Base-by-base conservation (phyloP, 2,113 vertebrate genomes). In the Laticauda colubrina region DNA sequence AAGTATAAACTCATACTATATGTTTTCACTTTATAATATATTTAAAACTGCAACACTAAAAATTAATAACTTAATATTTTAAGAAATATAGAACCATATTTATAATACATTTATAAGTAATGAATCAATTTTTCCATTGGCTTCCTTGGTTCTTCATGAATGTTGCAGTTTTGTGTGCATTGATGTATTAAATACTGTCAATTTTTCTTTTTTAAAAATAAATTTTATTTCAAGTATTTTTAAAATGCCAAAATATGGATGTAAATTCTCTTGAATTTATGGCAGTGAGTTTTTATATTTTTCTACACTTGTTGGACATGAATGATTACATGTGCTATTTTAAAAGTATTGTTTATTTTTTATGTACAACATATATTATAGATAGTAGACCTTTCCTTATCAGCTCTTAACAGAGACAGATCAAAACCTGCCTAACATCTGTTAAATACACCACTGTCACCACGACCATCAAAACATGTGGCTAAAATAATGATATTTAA, bases 21-120 rank as follows among this genome's bases (percentile, higher is more conserved):
- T 43, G 2, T 96, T 96, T 97, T 96, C 23, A 96, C 90, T 97
- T 94, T 96, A 93, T 93, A 97, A 94, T 93, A 96, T 97, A 96
- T 97, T 97, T 97, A 97, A 95, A 91, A 92, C 61, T 96, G 96
- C 21, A 90, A 34, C 7, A 61, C 56, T 86, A n/a, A 59, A 89
- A 93, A 57, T 97, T 96, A 0, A 89, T 93, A 95, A 95, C 94
- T 96, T 90, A 96, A 96, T 95, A 94, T 96, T 94, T 94, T 43
- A 48, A 48, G 20, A 56, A 61, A 90, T 43, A 2, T 87, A 88
- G 91, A 90, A 92, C 29, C 23, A 90, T 94, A 96, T 95, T 91
- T 61, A 48, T 29, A 64, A 48, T n/a, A 2, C 89, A 94, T 43
- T 93, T 91, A 2, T 81, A 18, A 89, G 4, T 7, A 54, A 29